These are phyloP conservation scores for Cercopithecus petaurista DNA, from an alignment of 2,797 vertebrate species.

Conservation along the genomic window DNA sequence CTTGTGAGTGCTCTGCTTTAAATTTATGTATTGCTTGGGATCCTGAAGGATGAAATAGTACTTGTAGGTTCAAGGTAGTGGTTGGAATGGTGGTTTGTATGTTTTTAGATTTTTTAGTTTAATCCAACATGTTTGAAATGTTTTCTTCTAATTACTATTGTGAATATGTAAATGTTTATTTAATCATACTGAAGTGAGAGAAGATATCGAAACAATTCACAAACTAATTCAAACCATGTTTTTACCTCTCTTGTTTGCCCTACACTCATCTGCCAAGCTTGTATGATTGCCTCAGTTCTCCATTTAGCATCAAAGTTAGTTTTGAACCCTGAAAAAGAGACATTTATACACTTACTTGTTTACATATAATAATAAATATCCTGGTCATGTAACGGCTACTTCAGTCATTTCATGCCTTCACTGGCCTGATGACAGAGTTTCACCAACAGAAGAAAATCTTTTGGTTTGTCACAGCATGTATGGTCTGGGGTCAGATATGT, in stretches of 20 bases:
- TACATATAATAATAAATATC: neutral
- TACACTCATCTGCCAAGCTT: neutral
- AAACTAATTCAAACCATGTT: slow-evolving; percentile 6
- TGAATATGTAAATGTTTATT: neutral
- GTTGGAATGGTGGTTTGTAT: slow-evolving; percentile 6
- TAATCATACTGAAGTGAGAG: neutral
- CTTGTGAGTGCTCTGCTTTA: slow-evolving; percentile 17
- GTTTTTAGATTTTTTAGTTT: slow-evolving; percentile 31
- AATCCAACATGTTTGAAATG: neutral
- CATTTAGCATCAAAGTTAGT: slow-evolving; percentile 12
- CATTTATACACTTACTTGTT: neutral
- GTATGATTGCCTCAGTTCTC: neutral
- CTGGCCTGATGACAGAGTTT: neutral
- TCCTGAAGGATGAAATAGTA: slow-evolving; percentile 18
- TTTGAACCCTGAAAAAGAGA: neutral
- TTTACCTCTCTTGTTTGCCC: neutral
- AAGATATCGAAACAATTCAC: slow-evolving; percentile 37
- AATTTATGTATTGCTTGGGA: neutral
- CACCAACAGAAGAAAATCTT: neutral
- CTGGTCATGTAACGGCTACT: neutral
- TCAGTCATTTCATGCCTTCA: neutral
- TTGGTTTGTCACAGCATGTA: neutral
- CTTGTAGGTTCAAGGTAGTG: neutral
- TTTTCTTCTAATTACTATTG: slow-evolving; percentile 41
- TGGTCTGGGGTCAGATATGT: neutral